phyloP scores from a whole-genome alignment of 2,888 invertebrate species.

The Trichogramma dendrolimi region DNA sequence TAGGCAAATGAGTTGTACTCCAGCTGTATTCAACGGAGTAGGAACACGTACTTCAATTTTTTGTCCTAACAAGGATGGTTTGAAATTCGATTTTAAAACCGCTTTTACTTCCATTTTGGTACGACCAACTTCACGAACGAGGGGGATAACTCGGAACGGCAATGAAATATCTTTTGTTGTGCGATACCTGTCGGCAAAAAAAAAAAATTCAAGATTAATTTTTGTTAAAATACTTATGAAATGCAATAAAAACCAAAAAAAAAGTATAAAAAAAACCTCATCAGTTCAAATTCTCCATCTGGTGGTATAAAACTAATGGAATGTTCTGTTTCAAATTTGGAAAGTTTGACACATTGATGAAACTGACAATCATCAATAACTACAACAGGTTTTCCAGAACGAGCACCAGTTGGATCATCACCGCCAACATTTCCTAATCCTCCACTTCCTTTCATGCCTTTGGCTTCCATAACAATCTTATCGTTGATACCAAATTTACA shows the following conservation, averaged over 20 bases:
- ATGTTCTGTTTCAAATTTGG: constrained; percentile 99
- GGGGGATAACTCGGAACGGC: constrained; percentile 97
- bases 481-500: constrained; percentile 99
- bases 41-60: constrained; percentile 99
- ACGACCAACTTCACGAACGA: constrained; percentile 95
- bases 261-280: constrained; percentile 65
- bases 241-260: constrained; percentile 9
- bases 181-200: constrained; percentile 68
- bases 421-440: constrained; percentile 62
- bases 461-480: constrained; percentile 97
- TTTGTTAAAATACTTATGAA: constrained; percentile 9
- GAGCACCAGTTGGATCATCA: constrained; percentile 66
- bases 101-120: constrained; percentile 99
- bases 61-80: constrained; percentile 94
- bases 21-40: constrained; percentile 96
- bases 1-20: constrained; percentile 96
- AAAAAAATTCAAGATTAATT: constrained; percentile 4
- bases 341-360: constrained; percentile 98
- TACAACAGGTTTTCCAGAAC: constrained; percentile 96
- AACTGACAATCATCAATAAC: constrained; percentile 99
- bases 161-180: constrained; percentile 99
- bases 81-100: constrained; percentile 98
- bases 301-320: constrained; percentile 99
- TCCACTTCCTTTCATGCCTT: constrained; percentile 68
- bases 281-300: constrained; percentile 98